These are phyloP conservation scores for Trichonephila clavata DNA, from an alignment of 1,140 invertebrate genomes.

Conservation along the genomic window DNA sequence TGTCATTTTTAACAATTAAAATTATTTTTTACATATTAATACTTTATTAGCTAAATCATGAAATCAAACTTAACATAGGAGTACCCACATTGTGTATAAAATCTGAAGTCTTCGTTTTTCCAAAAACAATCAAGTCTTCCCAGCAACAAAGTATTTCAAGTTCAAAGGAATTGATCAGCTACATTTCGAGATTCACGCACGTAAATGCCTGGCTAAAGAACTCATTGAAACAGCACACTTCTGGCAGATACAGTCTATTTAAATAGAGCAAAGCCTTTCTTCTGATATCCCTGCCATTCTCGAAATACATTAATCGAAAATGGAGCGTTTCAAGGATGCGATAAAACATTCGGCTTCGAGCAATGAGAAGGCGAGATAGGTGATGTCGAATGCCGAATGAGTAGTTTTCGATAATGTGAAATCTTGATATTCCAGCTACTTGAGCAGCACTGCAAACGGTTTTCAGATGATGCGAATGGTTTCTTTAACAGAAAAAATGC, in stretches of 20 bases:
- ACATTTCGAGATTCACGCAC: not conserved
- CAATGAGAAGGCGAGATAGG: not conserved
- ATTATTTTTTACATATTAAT: too few relatives aligned
- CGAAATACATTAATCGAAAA: not conserved
- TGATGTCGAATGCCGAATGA: not conserved
- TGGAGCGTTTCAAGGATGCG: not conserved
- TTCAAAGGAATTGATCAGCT: not conserved
- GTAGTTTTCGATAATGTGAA: constrained; percentile 5
- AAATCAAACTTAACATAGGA: too few relatives aligned
- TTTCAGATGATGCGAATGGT: not conserved
- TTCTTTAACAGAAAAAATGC: not conserved
- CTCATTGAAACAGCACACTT: not conserved
- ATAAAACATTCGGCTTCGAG: not conserved
- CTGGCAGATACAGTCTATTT: not conserved
- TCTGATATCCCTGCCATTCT: not conserved
- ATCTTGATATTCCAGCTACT: not conserved
- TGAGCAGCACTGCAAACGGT: not conserved
- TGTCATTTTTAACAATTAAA: too few relatives aligned
- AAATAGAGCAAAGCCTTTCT: not conserved
- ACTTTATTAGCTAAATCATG: too few relatives aligned
- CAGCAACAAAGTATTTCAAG: not conserved
- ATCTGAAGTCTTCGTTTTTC: too few relatives aligned
- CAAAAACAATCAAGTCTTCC: too few relatives aligned
- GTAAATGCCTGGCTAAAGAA: not conserved
- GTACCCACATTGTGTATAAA: too few relatives aligned